Percentiles rank a stretch among this genome's conserved stretches.
Conservation (phyloP, 2,797 vertebrate species). For the Benthosema pterotum region DNA sequence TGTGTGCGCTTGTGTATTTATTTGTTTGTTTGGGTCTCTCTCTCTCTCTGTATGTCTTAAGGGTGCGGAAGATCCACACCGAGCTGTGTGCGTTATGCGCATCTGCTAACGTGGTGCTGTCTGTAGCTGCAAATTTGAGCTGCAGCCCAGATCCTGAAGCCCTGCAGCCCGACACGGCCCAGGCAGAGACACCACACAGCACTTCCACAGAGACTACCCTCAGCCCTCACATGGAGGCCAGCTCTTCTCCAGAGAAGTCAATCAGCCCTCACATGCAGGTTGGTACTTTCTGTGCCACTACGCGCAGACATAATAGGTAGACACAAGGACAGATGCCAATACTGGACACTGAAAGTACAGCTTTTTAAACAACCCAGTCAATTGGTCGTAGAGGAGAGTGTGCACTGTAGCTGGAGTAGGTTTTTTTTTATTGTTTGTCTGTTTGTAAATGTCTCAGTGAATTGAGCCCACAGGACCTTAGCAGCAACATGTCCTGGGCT, state of each 20-base stretch:
- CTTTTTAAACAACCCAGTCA: background rate
- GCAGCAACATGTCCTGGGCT: too few relatives aligned
- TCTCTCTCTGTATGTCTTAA: background rate
- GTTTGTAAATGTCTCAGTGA: too few relatives aligned
- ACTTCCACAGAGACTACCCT: background rate
- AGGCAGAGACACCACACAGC: background rate
- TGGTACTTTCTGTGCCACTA: background rate
- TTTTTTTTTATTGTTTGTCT: too few relatives aligned
- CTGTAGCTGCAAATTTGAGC: background rate
- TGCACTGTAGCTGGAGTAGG: too few relatives aligned
- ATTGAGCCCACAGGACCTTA: too few relatives aligned
- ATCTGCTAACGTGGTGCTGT: slow-evolving; percentile 10
- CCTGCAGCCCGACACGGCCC: background rate
- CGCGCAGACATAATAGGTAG: background rate
- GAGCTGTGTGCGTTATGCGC: slow-evolving; percentile 12
- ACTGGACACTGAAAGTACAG: background rate
- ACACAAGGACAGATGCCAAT: too few relatives aligned
- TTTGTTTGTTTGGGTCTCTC: background rate
- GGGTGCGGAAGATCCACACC: slow-evolving; percentile 9
- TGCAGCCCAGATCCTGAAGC: background rate
- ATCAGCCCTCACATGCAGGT: background rate
- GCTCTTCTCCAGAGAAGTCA: background rate
- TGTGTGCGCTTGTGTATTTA: background rate
- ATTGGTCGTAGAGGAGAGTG: too few relatives aligned
- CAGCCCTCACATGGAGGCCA: background rate